Conservation (phyloP, 2,113 vertebrate species). For the Aspiorhynchus laticeps region DNA sequence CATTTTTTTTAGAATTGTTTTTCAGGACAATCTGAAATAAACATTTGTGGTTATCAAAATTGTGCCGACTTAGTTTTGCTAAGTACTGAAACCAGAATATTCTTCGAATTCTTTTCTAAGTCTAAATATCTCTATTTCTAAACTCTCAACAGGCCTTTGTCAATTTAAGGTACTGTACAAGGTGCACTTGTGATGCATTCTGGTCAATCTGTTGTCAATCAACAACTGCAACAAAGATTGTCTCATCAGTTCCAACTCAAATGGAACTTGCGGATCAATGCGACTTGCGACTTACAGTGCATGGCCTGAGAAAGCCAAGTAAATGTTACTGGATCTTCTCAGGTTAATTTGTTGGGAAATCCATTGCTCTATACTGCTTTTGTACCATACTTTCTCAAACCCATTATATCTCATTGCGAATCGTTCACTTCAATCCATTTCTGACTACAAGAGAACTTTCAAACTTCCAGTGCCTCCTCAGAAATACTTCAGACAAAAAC, state of each 20-base stretch:
- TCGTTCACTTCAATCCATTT: neutral
- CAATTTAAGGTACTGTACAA: neutral
- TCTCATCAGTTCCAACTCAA: slow-evolving; percentile 20
- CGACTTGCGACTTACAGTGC: neutral
- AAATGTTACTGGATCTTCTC: neutral
- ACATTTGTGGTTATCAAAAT: no score
- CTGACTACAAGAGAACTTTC: neutral
- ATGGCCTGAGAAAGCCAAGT: neutral
- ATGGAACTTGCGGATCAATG: neutral
- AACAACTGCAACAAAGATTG: neutral
- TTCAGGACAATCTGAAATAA: no score
- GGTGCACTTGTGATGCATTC: neutral
- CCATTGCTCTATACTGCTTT: neutral
- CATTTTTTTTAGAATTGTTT: no score
- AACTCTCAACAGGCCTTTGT: neutral
- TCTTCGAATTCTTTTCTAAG: no score
- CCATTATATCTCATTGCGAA: neutral
- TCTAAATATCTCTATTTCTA: no score
- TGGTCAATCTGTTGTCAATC: slow-evolving; percentile 17
- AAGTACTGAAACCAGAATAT: no score
- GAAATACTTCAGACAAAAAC: slow-evolving; percentile 10
- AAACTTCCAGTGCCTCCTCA: slow-evolving; percentile 4
- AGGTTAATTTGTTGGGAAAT: neutral
- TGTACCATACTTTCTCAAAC: neutral
- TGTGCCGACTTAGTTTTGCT: no score